Conservation (phyloP, 2,888 invertebrate genomes). For the Morpho deidamia region DNA sequence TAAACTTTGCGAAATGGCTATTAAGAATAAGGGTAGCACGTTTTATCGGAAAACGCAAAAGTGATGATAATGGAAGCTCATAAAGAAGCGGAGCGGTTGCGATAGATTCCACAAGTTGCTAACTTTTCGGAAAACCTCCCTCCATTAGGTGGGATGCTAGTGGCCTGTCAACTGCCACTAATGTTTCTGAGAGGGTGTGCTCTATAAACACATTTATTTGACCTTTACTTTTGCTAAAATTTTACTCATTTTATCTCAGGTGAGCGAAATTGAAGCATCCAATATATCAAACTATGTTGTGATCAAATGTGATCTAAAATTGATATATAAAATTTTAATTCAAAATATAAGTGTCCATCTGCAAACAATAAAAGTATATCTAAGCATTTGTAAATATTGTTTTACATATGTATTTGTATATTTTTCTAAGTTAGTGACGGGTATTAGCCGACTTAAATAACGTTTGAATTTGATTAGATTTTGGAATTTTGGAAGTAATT, state of each 20-base stretch:
- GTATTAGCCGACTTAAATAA: too few relatives aligned
- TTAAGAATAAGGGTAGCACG: conserved; percentile 67
- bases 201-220: conserved; percentile 18
- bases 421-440: too few relatives aligned
- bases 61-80: conserved; percentile 71
- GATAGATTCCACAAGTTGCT: conserved; percentile 73
- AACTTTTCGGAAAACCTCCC: conserved; percentile 59
- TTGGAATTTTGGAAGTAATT: too few relatives aligned
- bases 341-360: too few relatives aligned
- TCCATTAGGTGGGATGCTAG: conserved; percentile 65
- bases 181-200: conserved; percentile 23
- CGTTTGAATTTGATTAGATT: too few relatives aligned
- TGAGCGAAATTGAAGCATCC: background rate
- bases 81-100: conserved; percentile 63
- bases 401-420: too few relatives aligned
- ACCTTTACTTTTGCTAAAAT: background rate
- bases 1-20: conserved; percentile 58
- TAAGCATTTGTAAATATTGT: too few relatives aligned
- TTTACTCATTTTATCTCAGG: background rate
- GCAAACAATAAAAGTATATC: too few relatives aligned
- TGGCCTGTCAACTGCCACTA: conserved; percentile 45
- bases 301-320: too few relatives aligned
- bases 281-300: too few relatives aligned
- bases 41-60: conserved; percentile 70
- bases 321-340: too few relatives aligned